A percentile compares a stretch with the other conserved stretches of the same genome.
Conservation (phyloP, 1,140 invertebrate genomes). For the Eueides isabella region DNA sequence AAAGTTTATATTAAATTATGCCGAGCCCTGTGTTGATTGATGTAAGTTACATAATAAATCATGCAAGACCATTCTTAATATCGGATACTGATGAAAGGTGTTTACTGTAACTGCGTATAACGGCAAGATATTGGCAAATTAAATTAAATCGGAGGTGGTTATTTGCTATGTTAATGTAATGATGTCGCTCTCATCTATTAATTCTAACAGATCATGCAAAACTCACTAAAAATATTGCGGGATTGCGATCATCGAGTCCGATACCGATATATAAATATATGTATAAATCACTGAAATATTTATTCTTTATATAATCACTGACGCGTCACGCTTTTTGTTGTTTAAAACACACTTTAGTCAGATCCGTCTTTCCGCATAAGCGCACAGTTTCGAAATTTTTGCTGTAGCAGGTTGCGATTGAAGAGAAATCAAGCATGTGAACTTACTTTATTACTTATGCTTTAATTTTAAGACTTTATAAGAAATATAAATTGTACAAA, state of each 20-base stretch:
- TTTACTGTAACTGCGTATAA: conserved; percentile 35
- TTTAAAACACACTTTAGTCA: conserved; percentile 39
- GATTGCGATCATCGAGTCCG: conserved; percentile 77
- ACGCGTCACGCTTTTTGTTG: conserved; percentile 20
- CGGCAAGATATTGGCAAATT: conserved; percentile 31
- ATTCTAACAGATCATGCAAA: conserved; percentile 65
- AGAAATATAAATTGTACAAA: conserved; percentile 62
- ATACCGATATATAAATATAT: conserved; percentile 48
- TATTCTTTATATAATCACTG: background rate
- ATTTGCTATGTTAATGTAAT: conserved; percentile 34
- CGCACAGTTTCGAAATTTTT: conserved; percentile 52
- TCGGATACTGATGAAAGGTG: conserved; percentile 41
- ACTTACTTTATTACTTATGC: conserved; percentile 57
- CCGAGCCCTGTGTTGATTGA: background rate
- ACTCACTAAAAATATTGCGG: conserved; percentile 64
- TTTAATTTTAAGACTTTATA: conserved; percentile 60
- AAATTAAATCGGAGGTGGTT: conserved; percentile 31
- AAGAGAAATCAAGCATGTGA: conserved; percentile 73
- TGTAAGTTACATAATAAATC: conserved; percentile 8
- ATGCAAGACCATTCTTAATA: conserved; percentile 26
- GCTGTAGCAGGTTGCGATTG: conserved; percentile 67
- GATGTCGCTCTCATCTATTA: conserved; percentile 36
- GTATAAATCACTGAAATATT: conserved; percentile 3
- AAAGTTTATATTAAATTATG: too few species aligned
- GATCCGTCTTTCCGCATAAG: conserved; percentile 56